These are phyloP conservation scores for Mionectes macconnelli DNA, from an alignment of 2,113 vertebrate species.

Conservation along the genomic window DNA sequence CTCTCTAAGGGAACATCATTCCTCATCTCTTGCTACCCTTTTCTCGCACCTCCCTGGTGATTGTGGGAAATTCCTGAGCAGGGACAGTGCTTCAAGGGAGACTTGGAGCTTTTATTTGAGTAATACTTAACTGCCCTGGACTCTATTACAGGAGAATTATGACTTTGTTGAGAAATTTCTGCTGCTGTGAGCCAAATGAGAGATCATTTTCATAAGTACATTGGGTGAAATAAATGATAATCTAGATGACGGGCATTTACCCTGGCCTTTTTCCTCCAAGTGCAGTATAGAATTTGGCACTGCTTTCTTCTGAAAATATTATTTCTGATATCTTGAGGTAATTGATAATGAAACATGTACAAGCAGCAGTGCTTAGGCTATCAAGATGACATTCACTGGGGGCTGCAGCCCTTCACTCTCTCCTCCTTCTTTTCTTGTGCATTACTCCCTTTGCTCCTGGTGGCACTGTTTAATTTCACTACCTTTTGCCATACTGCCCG, in stretches of 20 bases:
- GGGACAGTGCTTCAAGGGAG: neutral
- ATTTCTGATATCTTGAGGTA: conserved; percentile 57
- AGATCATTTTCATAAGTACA: conserved; percentile 76
- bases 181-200: conserved; percentile 58
- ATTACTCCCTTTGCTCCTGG: neutral
- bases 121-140: conserved; percentile 21
- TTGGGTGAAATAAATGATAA: conserved; percentile 68
- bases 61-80: conserved; percentile 7
- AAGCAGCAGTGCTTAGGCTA: neutral
- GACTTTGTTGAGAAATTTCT: conserved; percentile 61
- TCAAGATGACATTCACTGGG: neutral
- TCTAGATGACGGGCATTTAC: conserved; percentile 57
- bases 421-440: neutral
- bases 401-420: neutral
- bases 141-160: conserved; percentile 15
- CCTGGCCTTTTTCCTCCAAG: conserved; percentile 50
- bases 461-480: neutral
- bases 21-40: neutral
- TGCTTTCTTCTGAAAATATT: conserved; percentile 61
- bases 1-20: neutral
- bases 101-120: conserved; percentile 1
- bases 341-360: conserved; percentile 26
- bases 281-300: conserved; percentile 63
- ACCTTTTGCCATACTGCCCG: neutral
- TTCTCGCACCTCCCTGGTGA: neutral